Evolutionary conservation across 2,888 invertebrate genomes (phyloP).

Genomic region (Caenorhabditis sulstoni): DNA sequence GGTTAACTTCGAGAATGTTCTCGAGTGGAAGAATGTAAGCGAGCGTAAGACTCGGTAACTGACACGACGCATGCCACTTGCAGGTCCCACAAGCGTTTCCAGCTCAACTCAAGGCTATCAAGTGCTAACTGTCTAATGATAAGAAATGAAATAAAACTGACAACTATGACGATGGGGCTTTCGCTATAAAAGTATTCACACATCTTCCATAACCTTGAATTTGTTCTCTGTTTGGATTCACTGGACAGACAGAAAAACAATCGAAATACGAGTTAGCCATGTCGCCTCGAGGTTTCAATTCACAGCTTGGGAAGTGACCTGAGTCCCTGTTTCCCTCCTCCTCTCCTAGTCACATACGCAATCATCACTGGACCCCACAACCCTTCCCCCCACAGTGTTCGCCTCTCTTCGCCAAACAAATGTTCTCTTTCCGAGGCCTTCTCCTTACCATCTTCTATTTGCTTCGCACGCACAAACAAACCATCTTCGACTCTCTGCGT

Average conservation of each 20-base stretch:
- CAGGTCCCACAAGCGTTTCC: slow-evolving; percentile 36
- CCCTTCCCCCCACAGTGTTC: slow-evolving; percentile 7
- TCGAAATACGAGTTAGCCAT: no score
- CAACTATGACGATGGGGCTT: background rate
- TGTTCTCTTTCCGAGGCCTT: slow-evolving; percentile 3
- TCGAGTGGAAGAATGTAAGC: slow-evolving; percentile 74
- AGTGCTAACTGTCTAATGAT: slow-evolving; percentile 28
- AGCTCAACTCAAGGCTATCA: slow-evolving; percentile 52
- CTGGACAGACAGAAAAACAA: no score
- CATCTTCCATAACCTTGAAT: background rate
- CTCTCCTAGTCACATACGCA: slow-evolving; percentile 23
- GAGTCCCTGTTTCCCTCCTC: no score
- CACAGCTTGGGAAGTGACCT: no score
- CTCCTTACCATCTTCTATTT: slow-evolving; percentile 27
- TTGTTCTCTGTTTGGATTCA: background rate
- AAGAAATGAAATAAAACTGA: background rate
- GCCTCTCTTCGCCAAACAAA: background rate
- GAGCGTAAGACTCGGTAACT: no score
- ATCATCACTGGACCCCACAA: slow-evolving; percentile 28
- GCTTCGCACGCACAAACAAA: slow-evolving; percentile 38
- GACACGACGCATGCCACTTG: background rate
- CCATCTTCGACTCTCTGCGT: slow-evolving; percentile 5
- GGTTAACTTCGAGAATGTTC: slow-evolving; percentile 67
- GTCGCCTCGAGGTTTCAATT: slow-evolving; percentile 5
- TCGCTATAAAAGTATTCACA: background rate